Percentiles rank a stretch among this genome's conserved stretches.
These are phyloP conservation scores for Melanerpes aurifrons DNA, from an alignment of 2,113 vertebrate species.

Conservation along the genomic window DNA sequence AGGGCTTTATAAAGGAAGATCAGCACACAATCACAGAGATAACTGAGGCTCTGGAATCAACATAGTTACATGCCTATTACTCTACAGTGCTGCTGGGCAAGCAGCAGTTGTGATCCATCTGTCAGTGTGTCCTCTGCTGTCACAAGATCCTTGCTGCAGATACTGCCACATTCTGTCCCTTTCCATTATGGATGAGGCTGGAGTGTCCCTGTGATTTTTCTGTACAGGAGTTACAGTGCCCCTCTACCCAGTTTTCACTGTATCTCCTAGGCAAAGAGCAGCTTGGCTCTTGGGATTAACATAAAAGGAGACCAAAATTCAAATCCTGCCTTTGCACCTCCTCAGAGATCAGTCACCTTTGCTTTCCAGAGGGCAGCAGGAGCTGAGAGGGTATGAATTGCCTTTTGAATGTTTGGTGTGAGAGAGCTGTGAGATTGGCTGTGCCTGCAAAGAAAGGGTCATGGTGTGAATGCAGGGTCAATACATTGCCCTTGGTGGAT, in stretches of 20 bases:
- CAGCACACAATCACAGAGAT: neutral
- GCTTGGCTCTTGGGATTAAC: neutral
- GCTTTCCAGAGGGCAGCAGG: neutral
- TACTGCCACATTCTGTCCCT: neutral
- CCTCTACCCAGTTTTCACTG: neutral
- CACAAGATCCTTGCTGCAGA: slow-evolving; percentile 1
- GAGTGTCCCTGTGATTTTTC: neutral
- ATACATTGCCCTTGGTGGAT: neutral
- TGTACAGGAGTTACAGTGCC: neutral
- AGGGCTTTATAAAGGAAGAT: neutral
- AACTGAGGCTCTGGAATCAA: neutral
- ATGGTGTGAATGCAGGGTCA: neutral
- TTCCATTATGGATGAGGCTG: slow-evolving; percentile 12
- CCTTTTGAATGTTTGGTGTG: neutral
- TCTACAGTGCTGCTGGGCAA: neutral
- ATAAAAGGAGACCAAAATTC: neutral
- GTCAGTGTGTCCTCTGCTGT: slow-evolving; percentile 31
- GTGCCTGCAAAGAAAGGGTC: neutral
- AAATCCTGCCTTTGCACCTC: neutral
- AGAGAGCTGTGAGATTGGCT: neutral
- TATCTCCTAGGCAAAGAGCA: neutral
- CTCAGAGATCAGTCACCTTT: neutral
- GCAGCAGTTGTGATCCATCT: slow-evolving; percentile 13
- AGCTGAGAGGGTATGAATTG: neutral
- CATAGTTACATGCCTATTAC: neutral